Percentiles rank a stretch among this genome's conserved stretches.
These are phyloP conservation scores for Agrotis puta DNA, from an alignment of 2,888 invertebrate genomes.

Conservation along the genomic window DNA sequence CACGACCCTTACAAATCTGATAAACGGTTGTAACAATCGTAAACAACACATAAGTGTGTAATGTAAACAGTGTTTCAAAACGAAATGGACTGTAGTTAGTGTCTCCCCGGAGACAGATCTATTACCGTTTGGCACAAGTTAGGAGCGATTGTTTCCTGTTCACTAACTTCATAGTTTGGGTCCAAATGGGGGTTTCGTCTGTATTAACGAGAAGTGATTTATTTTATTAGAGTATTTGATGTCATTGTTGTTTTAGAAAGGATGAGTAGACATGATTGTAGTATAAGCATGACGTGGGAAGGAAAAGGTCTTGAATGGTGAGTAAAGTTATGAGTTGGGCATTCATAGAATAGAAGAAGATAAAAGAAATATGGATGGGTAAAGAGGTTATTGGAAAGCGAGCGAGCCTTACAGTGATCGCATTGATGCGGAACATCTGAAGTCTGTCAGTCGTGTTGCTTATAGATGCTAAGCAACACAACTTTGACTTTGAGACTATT, in stretches of 20 bases:
- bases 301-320: too few relatives aligned
- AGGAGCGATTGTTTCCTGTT: slow-evolving; percentile 47
- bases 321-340: too few relatives aligned
- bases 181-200: slow-evolving; percentile 21
- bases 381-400: too few relatives aligned
- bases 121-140: slow-evolving; percentile 58
- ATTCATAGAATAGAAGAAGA: too few relatives aligned
- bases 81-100: slow-evolving; percentile 61
- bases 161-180: slow-evolving; percentile 40
- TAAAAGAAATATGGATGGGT: too few relatives aligned
- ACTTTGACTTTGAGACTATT: too few relatives aligned
- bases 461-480: too few relatives aligned
- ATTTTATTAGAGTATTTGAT: slow-evolving; percentile 1
- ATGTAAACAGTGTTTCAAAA: slow-evolving; percentile 67
- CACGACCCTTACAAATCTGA: slow-evolving; percentile 11
- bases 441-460: too few relatives aligned
- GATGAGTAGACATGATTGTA: not conserved
- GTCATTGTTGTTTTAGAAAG: not conserved
- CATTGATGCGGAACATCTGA: too few relatives aligned
- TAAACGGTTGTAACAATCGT: slow-evolving; percentile 26
- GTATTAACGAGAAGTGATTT: slow-evolving; percentile 24
- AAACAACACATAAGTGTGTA: slow-evolving; percentile 62
- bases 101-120: slow-evolving; percentile 60
- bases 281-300: too few relatives aligned
- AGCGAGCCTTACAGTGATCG: too few relatives aligned